Evolutionary conservation across 2,113 vertebrate genomes (phyloP).

Genomic region (Channa argus): DNA sequence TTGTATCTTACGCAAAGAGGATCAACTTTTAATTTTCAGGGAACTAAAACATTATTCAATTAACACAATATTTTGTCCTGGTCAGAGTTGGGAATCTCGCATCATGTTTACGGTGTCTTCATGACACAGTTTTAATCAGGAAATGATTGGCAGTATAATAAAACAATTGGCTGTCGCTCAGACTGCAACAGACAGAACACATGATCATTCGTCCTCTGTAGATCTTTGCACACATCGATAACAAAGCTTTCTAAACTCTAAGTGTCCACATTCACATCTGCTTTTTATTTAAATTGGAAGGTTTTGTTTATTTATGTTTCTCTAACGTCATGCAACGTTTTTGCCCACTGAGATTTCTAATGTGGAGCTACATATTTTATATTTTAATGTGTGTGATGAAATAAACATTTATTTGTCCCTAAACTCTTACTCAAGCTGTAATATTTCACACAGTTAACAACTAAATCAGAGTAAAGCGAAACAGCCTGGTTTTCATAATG

Average conservation of each 20-base stretch:
- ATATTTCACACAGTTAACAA: slow-evolving; percentile 22
- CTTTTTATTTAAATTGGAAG: background rate
- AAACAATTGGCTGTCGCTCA: slow-evolving; percentile 16
- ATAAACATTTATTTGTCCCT: slow-evolving; percentile 17
- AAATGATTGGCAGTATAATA: background rate
- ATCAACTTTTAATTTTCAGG: background rate
- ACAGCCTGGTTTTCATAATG: slow-evolving; percentile 28
- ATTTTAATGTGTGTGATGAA: slow-evolving; percentile 31
- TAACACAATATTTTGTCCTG: slow-evolving; percentile 28
- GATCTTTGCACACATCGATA: too few relatives aligned
- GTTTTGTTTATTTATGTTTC: background rate
- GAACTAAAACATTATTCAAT: slow-evolving; percentile 34
- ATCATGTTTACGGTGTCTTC: too few relatives aligned
- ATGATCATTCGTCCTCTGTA: background rate
- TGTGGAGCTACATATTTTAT: slow-evolving; percentile 12
- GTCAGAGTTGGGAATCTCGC: background rate
- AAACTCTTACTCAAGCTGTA: slow-evolving; percentile 16
- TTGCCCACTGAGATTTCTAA: background rate
- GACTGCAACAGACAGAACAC: background rate
- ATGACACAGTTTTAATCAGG: too few relatives aligned
- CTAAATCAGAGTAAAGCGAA: slow-evolving; percentile 49
- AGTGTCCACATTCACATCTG: background rate
- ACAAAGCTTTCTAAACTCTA: background rate
- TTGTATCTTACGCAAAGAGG: background rate
- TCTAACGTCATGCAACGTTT: slow-evolving; percentile 10